Evolutionary conservation across 2,113 vertebrate species (phyloP).

Genomic region (Tyrannus savana): DNA sequence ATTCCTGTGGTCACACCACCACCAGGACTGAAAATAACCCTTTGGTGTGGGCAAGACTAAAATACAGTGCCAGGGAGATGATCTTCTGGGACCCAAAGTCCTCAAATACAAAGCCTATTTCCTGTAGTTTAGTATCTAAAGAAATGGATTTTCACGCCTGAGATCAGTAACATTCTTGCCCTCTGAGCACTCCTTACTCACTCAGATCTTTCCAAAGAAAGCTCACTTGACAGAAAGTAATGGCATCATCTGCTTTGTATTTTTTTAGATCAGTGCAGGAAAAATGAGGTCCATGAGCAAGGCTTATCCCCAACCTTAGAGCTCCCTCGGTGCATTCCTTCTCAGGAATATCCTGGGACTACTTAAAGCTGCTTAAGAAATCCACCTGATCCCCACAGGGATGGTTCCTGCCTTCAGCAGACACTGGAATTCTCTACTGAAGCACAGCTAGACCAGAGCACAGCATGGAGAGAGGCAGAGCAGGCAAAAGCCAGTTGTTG

Average conservation of each 20-base stretch:
- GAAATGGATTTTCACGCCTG: not conserved
- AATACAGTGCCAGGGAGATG: rapidly evolving
- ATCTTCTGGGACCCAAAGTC: not conserved
- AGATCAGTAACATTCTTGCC: not conserved
- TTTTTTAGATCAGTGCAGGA: not conserved
- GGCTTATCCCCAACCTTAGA: not conserved
- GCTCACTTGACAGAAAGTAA: not conserved
- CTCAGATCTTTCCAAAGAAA: not conserved
- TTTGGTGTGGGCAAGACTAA: not conserved
- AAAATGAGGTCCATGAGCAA: not conserved
- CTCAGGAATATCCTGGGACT: not conserved
- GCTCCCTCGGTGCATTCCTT: not conserved
- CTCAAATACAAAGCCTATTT: not conserved
- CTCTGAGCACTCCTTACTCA: not conserved
- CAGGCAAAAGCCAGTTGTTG: not conserved
- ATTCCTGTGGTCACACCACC: not conserved
- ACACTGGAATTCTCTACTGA: not conserved
- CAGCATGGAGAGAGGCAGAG: not conserved
- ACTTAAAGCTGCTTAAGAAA: not conserved
- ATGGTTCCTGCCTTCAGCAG: not conserved
- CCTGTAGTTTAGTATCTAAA: not conserved
- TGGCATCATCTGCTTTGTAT: not conserved
- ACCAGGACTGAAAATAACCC: not conserved
- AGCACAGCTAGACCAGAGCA: not conserved
- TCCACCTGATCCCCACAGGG: not conserved